Base-by-base conservation (phyloP, 1,140 invertebrate species). In the Apis florea region DNA sequence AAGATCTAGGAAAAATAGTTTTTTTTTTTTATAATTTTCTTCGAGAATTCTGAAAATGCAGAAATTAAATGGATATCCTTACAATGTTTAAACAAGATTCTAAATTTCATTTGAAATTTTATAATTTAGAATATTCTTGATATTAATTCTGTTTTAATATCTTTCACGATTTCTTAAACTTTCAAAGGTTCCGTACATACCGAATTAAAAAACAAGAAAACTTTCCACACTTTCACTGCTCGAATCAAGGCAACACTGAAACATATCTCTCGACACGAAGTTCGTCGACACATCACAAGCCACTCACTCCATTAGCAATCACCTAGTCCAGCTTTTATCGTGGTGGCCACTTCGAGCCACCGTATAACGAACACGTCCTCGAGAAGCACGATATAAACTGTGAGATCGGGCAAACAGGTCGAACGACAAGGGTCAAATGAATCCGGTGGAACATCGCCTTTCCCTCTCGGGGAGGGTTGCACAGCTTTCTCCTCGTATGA, bases 401-500 rank as follows among this genome's bases (percentile, higher is more conserved):
- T 73, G 10, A 0, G 51, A 75, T 67, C 59, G 53, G n/a, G 54
- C 71, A 66, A 63, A 63, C 54, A 8, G 73, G 40, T 26, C 66
- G 75, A 75, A 24, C 24, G 75, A 54, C 61, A 21, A 71, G 51
- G 47, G 53, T n/a, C 54, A 73, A 86, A 75, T 85, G 74, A 83
- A 70, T 26, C 19, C 40, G 11, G 21, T 21, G 11, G 15, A 31
- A 49, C 40, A 47, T 5, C 24, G 67, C 2, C 21, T 49, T 47
- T 76, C 26, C 40, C 15, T 66, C 54, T 59, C 0, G 54, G 12
- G 21, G 56, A 13, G 76, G 56, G 54, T 68, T 83, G 71, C 82
- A 40, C 31, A 72, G 58, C 85, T 87, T 87, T 87, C 85, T 77
- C 85, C 86, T 84, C 49, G 68, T 61, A 75, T 76, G 70, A 87